These are phyloP conservation scores for Seriola dumerili DNA, from an alignment of 2,113 vertebrate genomes.

Conservation along the genomic window DNA sequence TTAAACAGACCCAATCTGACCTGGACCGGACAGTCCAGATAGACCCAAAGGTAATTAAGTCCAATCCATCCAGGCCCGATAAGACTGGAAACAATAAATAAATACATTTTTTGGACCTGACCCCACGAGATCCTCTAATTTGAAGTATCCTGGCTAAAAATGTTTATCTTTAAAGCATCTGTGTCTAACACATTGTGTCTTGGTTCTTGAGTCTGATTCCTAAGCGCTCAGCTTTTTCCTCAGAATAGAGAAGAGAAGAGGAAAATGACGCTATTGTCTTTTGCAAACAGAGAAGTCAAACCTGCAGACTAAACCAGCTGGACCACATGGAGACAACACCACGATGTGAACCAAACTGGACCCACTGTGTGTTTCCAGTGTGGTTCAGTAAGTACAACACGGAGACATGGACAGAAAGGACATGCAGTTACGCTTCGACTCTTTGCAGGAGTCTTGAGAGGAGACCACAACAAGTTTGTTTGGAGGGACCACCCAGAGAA, in stretches of 20 bases:
- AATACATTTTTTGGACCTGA: too few relatives aligned
- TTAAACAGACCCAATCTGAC: not conserved
- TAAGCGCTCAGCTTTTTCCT: too few relatives aligned
- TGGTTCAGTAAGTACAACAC: conserved; percentile 18
- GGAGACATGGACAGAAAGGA: conserved; percentile 2
- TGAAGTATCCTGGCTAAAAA: not conserved
- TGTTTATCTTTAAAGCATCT: not conserved
- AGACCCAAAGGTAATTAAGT: too few relatives aligned
- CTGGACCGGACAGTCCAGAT: too few relatives aligned
- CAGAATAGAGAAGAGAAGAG: not conserved
- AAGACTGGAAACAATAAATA: too few relatives aligned
- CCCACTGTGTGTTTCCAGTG: conserved; percentile 3
- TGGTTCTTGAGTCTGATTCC: too few relatives aligned
- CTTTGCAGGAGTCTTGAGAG: too few relatives aligned
- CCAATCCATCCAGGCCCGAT: too few relatives aligned
- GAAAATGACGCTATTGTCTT: not conserved
- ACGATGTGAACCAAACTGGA: conserved; percentile 39
- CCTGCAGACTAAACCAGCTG: conserved; percentile 60
- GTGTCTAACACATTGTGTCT: too few relatives aligned
- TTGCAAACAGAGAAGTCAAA: conserved; percentile 30
- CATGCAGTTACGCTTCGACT: conserved; percentile 10
- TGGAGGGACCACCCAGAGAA: conserved; percentile 53
- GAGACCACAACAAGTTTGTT: conserved; percentile 6
- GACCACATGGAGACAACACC: conserved; percentile 51
- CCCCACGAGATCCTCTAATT: too few relatives aligned